These are phyloP conservation scores for Bombus superbus DNA, from an alignment of 1,140 invertebrate species.

Conservation along the genomic window DNA sequence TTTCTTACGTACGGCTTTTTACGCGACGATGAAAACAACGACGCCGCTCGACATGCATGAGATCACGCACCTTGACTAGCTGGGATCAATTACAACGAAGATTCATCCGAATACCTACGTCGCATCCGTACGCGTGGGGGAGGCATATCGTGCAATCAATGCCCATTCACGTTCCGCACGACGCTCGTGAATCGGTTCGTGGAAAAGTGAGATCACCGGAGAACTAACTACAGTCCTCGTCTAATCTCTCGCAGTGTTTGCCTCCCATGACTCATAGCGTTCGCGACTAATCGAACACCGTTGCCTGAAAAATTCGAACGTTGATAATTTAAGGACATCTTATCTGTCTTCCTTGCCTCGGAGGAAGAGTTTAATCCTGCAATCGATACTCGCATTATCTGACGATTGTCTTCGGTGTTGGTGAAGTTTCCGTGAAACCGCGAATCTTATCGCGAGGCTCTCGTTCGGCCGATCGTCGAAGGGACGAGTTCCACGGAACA, in stretches of 20 bases:
- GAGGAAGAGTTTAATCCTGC: no score
- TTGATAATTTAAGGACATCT: neutral
- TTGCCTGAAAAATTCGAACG: neutral
- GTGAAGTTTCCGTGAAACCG: neutral
- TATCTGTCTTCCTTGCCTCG: neutral
- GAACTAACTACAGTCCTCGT: conserved; percentile 17
- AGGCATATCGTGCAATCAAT: conserved; percentile 52
- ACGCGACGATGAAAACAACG: conserved; percentile 24
- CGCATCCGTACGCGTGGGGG: neutral
- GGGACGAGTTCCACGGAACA: neutral
- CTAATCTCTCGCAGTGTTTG: conserved; percentile 29
- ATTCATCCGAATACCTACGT: conserved; percentile 39
- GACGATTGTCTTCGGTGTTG: neutral
- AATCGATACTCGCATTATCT: neutral
- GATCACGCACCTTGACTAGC: conserved; percentile 62
- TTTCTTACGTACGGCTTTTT: neutral
- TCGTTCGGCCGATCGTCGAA: neutral
- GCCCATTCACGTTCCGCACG: conserved; percentile 54
- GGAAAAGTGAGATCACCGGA: conserved; percentile 61
- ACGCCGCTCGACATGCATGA: conserved; percentile 45
- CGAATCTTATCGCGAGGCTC: neutral
- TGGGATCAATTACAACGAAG: conserved; percentile 60
- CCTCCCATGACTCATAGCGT: conserved; percentile 19
- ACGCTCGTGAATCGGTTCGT: conserved; percentile 40
- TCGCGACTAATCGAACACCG: neutral